phyloP scores from a whole-genome alignment of 2,113 vertebrate genomes.

The Hippoglossus stenolepis region DNA sequence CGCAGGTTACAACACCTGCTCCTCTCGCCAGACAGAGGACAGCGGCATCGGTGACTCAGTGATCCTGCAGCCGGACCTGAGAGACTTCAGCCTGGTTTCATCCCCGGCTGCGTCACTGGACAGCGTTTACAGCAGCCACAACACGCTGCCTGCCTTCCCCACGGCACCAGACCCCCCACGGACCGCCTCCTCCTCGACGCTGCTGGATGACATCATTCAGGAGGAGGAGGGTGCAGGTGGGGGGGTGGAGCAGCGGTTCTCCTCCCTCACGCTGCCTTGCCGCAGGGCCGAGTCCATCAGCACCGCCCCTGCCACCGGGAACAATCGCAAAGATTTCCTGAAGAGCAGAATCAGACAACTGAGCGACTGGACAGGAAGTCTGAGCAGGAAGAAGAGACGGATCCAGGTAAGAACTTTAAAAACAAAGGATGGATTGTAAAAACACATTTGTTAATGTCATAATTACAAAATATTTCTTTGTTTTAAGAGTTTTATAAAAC shows the following conservation, averaged over 20 bases:
- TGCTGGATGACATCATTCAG: conserved; percentile 81
- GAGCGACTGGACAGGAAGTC: conserved; percentile 95
- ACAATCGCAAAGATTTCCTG: conserved; percentile 89
- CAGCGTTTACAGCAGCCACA: conserved; percentile 78
- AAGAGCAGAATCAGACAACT: conserved; percentile 91
- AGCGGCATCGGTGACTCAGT: conserved; percentile 78
- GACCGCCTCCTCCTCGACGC: conserved; percentile 79
- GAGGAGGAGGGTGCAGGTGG: conserved; percentile 76
- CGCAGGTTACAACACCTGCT: conserved; percentile 58
- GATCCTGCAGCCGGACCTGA: conserved; percentile 70
- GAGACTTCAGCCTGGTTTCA: conserved; percentile 80
- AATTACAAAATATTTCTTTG: no score
- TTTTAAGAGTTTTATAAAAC: no score
- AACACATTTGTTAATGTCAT: no score
- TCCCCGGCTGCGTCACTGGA: conserved; percentile 83
- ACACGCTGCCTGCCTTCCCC: conserved; percentile 76
- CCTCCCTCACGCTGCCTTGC: conserved; percentile 88
- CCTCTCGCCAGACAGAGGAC: conserved; percentile 78
- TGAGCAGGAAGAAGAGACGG: conserved; percentile 92
- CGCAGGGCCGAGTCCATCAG: conserved; percentile 78
- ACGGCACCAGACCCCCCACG: conserved; percentile 17
- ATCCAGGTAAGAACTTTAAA: conserved; percentile 85
- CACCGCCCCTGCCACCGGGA: conserved; percentile 64
- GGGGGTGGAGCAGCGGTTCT: conserved; percentile 74
- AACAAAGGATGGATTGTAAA: no score